phyloP scores from a whole-genome alignment of 2,888 invertebrate genomes.

The Nomada hirtipes region DNA sequence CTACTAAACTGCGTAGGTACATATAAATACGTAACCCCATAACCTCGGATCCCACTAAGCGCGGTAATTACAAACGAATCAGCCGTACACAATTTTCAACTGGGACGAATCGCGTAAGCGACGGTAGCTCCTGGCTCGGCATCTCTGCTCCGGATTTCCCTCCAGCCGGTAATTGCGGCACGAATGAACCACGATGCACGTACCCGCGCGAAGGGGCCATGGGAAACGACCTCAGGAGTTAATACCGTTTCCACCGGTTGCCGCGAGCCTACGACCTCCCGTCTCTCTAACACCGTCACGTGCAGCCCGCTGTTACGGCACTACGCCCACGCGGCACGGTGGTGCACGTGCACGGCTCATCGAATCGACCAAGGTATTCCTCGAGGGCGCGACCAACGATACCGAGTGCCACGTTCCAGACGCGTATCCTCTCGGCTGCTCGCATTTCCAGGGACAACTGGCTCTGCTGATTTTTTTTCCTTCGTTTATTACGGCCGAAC shows the following conservation, averaged over 20 bases:
- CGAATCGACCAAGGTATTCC: constrained; percentile 49
- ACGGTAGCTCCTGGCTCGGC: neutral
- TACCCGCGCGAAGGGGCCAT: constrained; percentile 58
- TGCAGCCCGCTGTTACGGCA: constrained; percentile 64
- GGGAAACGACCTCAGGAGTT: constrained; percentile 69
- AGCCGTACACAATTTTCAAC: neutral
- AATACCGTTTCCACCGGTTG: constrained; percentile 53
- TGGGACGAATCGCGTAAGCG: constrained; percentile 6
- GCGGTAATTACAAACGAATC: constrained; percentile 1
- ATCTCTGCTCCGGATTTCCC: constrained; percentile 67
- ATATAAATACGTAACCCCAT: neutral
- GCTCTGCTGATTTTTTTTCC: neutral
- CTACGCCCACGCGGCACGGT: constrained; percentile 61
- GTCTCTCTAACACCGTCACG: constrained; percentile 64
- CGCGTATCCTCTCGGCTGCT: constrained; percentile 3
- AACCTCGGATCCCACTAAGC: neutral
- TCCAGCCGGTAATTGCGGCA: constrained; percentile 67
- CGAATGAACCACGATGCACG: constrained; percentile 48
- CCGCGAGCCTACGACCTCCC: constrained; percentile 48
- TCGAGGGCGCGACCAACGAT: constrained; percentile 3
- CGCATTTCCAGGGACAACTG: neutral
- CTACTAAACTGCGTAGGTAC: no score
- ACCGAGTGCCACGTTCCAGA: constrained; percentile 2
- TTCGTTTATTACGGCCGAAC: no score
- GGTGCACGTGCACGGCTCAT: constrained; percentile 55